Evolutionary conservation across 1,140 invertebrate species (phyloP).

Genomic region (Leptopilina boulardi): DNA sequence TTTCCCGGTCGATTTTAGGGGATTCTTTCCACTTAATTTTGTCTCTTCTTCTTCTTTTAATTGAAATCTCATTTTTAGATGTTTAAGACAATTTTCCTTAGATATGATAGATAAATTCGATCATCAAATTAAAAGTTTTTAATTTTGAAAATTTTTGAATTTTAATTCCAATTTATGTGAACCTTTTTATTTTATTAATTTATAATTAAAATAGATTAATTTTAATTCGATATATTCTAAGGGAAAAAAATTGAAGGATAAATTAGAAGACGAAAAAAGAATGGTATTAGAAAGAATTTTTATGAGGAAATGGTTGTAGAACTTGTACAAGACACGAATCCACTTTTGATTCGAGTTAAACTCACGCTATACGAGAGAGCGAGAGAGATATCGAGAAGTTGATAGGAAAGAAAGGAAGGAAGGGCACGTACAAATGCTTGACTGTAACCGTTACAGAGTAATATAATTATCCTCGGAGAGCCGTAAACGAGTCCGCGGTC

Average conservation of each 20-base stretch:
- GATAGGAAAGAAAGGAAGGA: constrained; percentile 36
- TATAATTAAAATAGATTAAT: constrained; percentile 6
- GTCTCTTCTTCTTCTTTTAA: not conserved
- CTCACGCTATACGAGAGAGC: constrained; percentile 14
- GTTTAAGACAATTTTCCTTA: not conserved
- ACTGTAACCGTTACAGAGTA: constrained; percentile 25
- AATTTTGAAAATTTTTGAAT: too few species aligned
- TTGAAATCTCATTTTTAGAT: not conserved
- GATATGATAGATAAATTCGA: too few species aligned
- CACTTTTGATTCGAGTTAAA: constrained; percentile 15
- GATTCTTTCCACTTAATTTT: constrained; percentile 22
- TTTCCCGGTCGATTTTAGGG: constrained; percentile 4
- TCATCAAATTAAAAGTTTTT: too few species aligned
- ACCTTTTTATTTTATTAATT: not conserved
- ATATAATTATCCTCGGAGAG: constrained; percentile 25
- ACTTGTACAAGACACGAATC: constrained; percentile 22
- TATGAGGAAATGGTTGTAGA: not conserved
- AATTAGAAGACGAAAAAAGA: not conserved
- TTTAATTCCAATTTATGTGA: too few species aligned
- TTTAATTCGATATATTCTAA: not conserved
- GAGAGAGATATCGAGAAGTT: constrained; percentile 6
- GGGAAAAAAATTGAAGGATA: not conserved
- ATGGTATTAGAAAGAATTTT: not conserved
- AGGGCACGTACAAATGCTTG: not conserved
- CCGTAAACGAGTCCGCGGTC: constrained; percentile 24